Evolutionary conservation across 2,113 vertebrate genomes (phyloP).

Genomic region (Syngnathoides biaculeatus): DNA sequence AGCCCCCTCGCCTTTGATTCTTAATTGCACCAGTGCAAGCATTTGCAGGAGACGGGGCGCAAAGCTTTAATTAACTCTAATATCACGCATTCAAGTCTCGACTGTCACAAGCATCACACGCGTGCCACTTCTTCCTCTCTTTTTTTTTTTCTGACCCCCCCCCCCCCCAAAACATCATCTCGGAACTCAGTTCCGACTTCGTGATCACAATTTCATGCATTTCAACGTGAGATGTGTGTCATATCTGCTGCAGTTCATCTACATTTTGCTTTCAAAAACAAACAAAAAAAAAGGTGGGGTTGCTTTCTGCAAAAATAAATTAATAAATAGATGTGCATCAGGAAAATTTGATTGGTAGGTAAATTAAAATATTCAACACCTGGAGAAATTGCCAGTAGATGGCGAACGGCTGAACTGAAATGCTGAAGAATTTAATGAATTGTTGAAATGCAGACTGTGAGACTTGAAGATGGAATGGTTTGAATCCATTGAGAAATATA

Average conservation of each 20-base stretch:
- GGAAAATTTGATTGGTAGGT: slow-evolving; percentile 30
- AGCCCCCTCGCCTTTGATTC: slow-evolving; percentile 80
- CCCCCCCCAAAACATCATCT: slow-evolving; percentile 62
- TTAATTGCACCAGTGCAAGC: slow-evolving; percentile 81
- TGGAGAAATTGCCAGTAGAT: too few species aligned
- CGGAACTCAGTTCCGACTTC: slow-evolving; percentile 71
- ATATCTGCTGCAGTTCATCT: background rate
- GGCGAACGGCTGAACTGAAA: too few species aligned
- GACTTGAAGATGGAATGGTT: background rate
- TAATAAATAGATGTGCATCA: slow-evolving; percentile 27
- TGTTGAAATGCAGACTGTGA: too few species aligned
- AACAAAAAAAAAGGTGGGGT: slow-evolving; percentile 42
- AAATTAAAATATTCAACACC: slow-evolving; percentile 1
- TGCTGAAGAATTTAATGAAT: too few species aligned
- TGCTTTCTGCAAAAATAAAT: too few species aligned
- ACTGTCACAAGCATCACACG: slow-evolving; percentile 76
- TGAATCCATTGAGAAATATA: background rate
- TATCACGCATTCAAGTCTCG: slow-evolving; percentile 78
- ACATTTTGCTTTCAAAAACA: background rate
- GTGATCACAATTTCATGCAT: slow-evolving; percentile 76
- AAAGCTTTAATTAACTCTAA: slow-evolving; percentile 85
- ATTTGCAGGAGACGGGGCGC: slow-evolving; percentile 77
- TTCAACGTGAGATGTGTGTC: slow-evolving; percentile 65
- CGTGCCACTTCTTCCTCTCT: slow-evolving; percentile 55
- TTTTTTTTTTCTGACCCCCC: slow-evolving; percentile 32